A percentile compares a stretch with the other conserved stretches of the same genome.
These are phyloP conservation scores for Zoanthus sansibaricus DNA, from an alignment of 92 coral and sea anemone species.

Conservation along the genomic window DNA sequence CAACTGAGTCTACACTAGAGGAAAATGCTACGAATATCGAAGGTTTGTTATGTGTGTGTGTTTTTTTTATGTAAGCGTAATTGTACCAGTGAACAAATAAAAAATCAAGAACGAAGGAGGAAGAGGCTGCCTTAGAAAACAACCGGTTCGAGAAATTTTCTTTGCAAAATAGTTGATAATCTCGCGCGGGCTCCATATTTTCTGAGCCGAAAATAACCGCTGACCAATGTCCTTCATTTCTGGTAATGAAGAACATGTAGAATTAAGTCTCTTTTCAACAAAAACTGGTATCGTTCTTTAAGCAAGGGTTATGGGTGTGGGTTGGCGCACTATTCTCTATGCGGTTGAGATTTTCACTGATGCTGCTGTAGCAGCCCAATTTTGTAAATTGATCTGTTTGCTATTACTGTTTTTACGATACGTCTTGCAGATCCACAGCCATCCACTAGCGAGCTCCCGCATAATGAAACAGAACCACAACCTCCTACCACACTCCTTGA, in stretches of 20 bases:
- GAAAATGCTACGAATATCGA: too few relatives aligned
- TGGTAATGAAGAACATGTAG: not conserved
- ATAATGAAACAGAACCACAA: conserved; percentile 35
- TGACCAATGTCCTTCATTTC: not conserved
- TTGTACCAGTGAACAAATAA: too few relatives aligned
- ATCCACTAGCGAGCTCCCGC: conserved; percentile 40
- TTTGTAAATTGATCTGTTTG: too few relatives aligned
- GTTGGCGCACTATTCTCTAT: not conserved
- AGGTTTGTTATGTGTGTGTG: too few relatives aligned
- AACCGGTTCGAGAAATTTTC: too few relatives aligned
- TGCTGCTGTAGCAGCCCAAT: too few relatives aligned
- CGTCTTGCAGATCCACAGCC: conserved; percentile 45
- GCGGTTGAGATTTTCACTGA: not conserved
- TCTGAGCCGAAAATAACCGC: too few relatives aligned
- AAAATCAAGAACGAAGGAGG: too few relatives aligned
- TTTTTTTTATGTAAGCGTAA: too few relatives aligned
- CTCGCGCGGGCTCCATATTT: too few relatives aligned
- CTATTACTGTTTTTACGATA: conserved; percentile 24
- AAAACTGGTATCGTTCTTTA: not conserved
- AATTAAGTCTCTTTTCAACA: not conserved
- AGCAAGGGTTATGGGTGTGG: not conserved
- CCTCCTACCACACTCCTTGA: conserved; percentile 10
- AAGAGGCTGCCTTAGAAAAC: too few relatives aligned
- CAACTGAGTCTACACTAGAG: not conserved
- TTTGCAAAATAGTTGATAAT: too few relatives aligned